phyloP scores from a whole-genome alignment of 2,888 invertebrate species.

The Meandrusa payeni region DNA sequence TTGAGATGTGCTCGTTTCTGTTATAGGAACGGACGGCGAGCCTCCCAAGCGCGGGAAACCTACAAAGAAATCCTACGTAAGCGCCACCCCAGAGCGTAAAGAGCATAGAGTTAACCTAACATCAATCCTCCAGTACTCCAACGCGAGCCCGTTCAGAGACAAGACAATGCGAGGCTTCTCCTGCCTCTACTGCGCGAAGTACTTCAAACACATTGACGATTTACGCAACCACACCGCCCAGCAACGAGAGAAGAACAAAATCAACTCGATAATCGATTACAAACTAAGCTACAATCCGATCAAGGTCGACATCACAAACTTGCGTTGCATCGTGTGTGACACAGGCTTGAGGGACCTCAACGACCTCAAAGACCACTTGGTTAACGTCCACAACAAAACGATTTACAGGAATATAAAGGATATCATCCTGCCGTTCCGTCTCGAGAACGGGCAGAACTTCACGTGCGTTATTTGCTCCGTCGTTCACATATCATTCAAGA shows the following conservation, averaged over 20 bases:
- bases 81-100: constrained; percentile 71
- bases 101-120: constrained; percentile 74
- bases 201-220: constrained; percentile 58
- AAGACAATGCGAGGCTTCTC: constrained; percentile 71
- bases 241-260: constrained; percentile 62
- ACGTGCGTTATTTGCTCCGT: constrained; percentile 66
- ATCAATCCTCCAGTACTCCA: constrained; percentile 69
- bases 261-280: constrained; percentile 70
- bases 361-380: constrained; percentile 63
- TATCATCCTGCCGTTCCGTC: constrained; percentile 67
- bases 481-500: constrained; percentile 68
- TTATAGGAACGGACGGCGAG: constrained; percentile 69
- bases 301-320: constrained; percentile 66
- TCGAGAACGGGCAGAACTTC: constrained; percentile 61
- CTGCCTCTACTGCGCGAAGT: constrained; percentile 68
- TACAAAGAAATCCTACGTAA: constrained; percentile 64
- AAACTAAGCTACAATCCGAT: constrained; percentile 74
- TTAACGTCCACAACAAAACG: constrained; percentile 53
- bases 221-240: constrained; percentile 60
- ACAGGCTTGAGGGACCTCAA: constrained; percentile 57
- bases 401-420: constrained; percentile 69
- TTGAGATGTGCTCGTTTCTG: constrained; percentile 73
- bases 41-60: constrained; percentile 62
- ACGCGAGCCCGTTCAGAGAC: constrained; percentile 72
- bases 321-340: constrained; percentile 58